phyloP scores from a whole-genome alignment of 2,888 invertebrate species.

The Copidosoma aretas region DNA sequence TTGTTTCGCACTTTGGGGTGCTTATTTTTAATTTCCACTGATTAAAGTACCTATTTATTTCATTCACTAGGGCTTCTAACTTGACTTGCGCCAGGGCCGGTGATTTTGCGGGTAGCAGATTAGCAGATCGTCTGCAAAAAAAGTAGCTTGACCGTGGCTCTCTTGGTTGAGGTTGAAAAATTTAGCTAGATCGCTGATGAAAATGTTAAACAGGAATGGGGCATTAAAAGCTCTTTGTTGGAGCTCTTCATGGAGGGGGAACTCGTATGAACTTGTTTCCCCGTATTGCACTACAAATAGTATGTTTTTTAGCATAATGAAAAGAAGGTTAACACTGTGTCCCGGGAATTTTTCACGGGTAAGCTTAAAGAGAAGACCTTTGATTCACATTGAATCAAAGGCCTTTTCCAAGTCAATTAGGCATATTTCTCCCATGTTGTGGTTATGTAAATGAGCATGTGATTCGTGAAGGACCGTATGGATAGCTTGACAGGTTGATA shows the following conservation, averaged over 20 bases:
- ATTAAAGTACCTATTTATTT: conserved; percentile 28
- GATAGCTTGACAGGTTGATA: too few relatives aligned
- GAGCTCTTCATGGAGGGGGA: conserved; percentile 20
- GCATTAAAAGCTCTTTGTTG: conserved; percentile 27
- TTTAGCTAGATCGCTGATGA: conserved; percentile 32
- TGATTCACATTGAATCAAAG: too few relatives aligned
- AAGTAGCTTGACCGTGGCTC: not conserved
- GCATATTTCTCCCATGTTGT: too few relatives aligned
- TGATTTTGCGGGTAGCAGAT: conserved; percentile 21
- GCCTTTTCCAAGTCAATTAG: too few relatives aligned
- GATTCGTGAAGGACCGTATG: too few relatives aligned
- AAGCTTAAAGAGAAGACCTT: too few relatives aligned
- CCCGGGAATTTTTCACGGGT: too few relatives aligned
- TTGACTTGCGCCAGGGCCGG: not conserved
- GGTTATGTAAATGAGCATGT: too few relatives aligned
- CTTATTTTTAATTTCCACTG: conserved; percentile 39
- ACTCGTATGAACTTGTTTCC: not conserved
- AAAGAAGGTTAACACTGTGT: conserved; percentile 28
- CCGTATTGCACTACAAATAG: conserved; percentile 22
- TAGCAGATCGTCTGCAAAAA: conserved; percentile 29
- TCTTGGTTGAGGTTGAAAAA: conserved; percentile 14
- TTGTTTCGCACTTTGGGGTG: conserved; percentile 35
- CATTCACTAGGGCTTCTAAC: conserved; percentile 15
- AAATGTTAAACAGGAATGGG: conserved; percentile 40
- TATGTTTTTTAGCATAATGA: conserved; percentile 33